phyloP scores from a whole-genome alignment of 2,888 invertebrate species.

The Drosophila nr. fundita region DNA sequence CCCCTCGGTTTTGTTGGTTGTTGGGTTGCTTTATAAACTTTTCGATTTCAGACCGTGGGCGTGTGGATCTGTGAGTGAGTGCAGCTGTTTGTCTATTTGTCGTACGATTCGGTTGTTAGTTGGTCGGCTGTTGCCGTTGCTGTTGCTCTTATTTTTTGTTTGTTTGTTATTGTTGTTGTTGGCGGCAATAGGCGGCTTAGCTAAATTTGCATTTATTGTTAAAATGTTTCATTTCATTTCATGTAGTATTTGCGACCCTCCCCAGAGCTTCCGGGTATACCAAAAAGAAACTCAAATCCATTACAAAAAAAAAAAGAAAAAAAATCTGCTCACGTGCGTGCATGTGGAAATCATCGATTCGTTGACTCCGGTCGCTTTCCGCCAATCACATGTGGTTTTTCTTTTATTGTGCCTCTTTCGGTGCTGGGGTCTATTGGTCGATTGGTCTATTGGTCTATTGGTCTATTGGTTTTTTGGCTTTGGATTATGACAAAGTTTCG shows the following conservation, averaged over 20 bases:
- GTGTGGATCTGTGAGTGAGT: slow-evolving; percentile 25
- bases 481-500: slow-evolving; percentile 70
- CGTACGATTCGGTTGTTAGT: slow-evolving; percentile 43
- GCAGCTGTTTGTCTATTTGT: slow-evolving; percentile 63
- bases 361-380: slow-evolving; percentile 26
- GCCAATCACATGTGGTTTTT: slow-evolving; percentile 42
- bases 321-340: slow-evolving; percentile 45
- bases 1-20: slow-evolving; percentile 20
- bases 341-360: slow-evolving; percentile 44
- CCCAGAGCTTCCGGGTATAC: slow-evolving; percentile 10
- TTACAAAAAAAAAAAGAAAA: slow-evolving; percentile 46
- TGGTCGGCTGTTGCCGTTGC: not conserved
- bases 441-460: slow-evolving; percentile 73
- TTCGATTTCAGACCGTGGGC: slow-evolving; percentile 47
- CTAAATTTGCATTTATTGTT: slow-evolving; percentile 78
- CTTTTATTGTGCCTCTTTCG: slow-evolving; percentile 17
- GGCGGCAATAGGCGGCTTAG: slow-evolving; percentile 71
- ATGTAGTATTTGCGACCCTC: slow-evolving; percentile 61
- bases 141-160: not conserved
- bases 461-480: slow-evolving; percentile 79
- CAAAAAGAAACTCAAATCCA: slow-evolving; percentile 39
- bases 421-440: slow-evolving; percentile 61
- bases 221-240: slow-evolving; percentile 77
- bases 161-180: slow-evolving; percentile 46
- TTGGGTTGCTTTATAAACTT: slow-evolving; percentile 70